Evolutionary conservation across 1,140 invertebrate genomes (phyloP).

Genomic region (Zaprionus inermis): DNA sequence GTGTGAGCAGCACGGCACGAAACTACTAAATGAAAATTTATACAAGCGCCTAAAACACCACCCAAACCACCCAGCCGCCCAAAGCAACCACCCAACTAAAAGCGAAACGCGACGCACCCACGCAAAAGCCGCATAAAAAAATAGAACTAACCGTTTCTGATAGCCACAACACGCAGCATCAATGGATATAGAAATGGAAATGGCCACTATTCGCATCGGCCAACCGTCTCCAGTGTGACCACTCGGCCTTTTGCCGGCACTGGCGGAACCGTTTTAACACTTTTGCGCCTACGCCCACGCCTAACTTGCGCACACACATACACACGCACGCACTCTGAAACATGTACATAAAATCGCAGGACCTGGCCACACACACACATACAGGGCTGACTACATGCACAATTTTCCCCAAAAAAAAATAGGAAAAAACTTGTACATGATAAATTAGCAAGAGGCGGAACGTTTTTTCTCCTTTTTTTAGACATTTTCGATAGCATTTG

Average conservation of each 20-base stretch:
- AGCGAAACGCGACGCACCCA: conserved; percentile 59
- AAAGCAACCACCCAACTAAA: conserved; percentile 49
- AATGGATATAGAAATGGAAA: conserved; percentile 12
- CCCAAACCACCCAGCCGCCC: conserved; percentile 35
- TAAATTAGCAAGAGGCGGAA: conserved; percentile 37
- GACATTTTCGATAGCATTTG: conserved; percentile 46
- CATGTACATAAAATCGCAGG: conserved; percentile 34
- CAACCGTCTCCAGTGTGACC: conserved; percentile 25
- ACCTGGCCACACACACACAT: conserved; percentile 40
- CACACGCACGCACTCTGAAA: conserved; percentile 3
- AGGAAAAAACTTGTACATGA: conserved; percentile 9
- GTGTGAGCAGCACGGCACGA: conserved; percentile 45
- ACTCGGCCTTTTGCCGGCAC: conserved; percentile 30
- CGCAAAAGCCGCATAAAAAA: conserved; percentile 45
- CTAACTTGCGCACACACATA: conserved; percentile 45
- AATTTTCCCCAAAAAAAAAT: conserved; percentile 27
- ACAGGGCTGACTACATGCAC: conserved; percentile 19
- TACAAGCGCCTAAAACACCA: conserved; percentile 55
- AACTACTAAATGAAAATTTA: conserved; percentile 78
- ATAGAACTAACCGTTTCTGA: conserved; percentile 22
- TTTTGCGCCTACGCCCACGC: conserved; percentile 76
- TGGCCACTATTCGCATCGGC: background rate
- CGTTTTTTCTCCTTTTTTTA: conserved; percentile 24
- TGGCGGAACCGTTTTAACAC: conserved; percentile 40
- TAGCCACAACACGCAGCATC: conserved; percentile 38